Evolutionary conservation across 2,888 invertebrate genomes (phyloP).

Genomic region (Lamellibrachia satsuma): DNA sequence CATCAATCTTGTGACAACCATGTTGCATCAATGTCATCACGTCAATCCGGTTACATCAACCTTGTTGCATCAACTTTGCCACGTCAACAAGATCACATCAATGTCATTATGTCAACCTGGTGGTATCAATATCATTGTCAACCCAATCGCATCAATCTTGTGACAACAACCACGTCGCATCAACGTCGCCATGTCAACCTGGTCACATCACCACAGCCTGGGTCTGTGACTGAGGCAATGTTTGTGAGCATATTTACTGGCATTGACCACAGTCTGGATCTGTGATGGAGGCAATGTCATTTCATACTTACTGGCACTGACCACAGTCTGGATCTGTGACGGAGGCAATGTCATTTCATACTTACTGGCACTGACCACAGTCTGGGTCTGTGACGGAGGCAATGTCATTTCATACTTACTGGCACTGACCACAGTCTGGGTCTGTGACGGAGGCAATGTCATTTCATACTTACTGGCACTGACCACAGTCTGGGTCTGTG

Average conservation of each 20-base stretch:
- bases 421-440: conserved; percentile 87
- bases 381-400: background rate
- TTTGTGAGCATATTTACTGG: conserved; percentile 78
- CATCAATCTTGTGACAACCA: background rate
- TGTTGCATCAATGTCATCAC: background rate
- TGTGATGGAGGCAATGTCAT: background rate
- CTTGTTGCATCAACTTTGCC: background rate
- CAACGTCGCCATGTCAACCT: background rate
- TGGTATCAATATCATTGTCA: background rate
- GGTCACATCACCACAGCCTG: conserved; percentile 78
- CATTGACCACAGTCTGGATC: no score
- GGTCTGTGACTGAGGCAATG: conserved; percentile 97
- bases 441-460: conserved; percentile 92
- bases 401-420: no score
- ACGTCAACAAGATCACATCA: background rate
- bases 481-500: no score
- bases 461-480: conserved; percentile 96
- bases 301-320: background rate
- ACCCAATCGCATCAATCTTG: background rate
- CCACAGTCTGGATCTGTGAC: background rate
- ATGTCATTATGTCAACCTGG: background rate
- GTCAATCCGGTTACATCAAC: background rate
- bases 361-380: background rate
- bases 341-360: no score
- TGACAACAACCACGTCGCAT: background rate